Evolutionary conservation across 2,797 vertebrate genomes (phyloP).

Genomic region (Eulemur mongoz): DNA sequence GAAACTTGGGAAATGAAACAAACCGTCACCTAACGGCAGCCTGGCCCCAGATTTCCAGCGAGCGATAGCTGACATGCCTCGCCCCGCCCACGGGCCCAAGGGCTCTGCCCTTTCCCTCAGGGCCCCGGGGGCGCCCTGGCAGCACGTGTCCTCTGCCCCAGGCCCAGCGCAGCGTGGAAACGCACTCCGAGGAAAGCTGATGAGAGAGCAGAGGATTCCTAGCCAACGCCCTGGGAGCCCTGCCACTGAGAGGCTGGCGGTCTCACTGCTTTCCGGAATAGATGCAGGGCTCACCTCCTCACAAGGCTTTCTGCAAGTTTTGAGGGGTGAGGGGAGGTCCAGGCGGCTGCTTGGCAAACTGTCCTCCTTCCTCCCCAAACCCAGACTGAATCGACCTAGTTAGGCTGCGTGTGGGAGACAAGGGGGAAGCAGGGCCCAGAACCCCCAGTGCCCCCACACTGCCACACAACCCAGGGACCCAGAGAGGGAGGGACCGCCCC

Average conservation of each 20-base stretch:
- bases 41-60: background rate
- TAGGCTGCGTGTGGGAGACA: background rate
- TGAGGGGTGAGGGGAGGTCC: background rate
- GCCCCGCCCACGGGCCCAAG: background rate
- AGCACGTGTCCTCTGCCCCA: accelerated
- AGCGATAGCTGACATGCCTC: background rate
- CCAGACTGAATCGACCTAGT: background rate
- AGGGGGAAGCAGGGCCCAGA: background rate
- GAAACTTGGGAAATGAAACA: slow-evolving; percentile 53
- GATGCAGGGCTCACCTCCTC: slow-evolving; percentile 15
- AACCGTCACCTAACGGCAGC: background rate
- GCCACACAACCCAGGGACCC: too few relatives aligned
- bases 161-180: background rate
- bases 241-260: slow-evolving; percentile 1
- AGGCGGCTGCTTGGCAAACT: background rate
- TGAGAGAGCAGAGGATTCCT: slow-evolving; percentile 40
- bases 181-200: background rate
- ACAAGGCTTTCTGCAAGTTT: background rate
- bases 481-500: background rate
- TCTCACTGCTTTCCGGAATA: slow-evolving; percentile 29
- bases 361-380: background rate
- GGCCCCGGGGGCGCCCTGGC: background rate
- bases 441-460: background rate
- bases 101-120: background rate
- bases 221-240: slow-evolving; percentile 62